Evolutionary conservation across 2,797 vertebrate genomes (phyloP).

Genomic region (Clarias pachynema): DNA sequence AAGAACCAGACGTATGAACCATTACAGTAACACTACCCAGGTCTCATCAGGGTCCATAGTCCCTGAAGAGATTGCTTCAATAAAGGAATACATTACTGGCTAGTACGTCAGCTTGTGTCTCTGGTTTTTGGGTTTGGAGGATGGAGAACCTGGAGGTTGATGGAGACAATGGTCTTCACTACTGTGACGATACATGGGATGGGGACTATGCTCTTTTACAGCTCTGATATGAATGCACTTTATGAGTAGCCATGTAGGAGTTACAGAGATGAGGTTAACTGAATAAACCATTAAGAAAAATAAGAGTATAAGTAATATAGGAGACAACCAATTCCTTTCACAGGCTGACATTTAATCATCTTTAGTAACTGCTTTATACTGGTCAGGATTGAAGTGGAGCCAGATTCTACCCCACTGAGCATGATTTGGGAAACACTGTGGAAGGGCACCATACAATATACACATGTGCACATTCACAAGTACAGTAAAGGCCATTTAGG

Average conservation of each 20-base stretch:
- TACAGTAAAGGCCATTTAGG: background rate
- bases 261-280: background rate
- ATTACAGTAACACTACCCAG: constrained; percentile 13
- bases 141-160: too few relatives aligned
- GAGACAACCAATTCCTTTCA: background rate
- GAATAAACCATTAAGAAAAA: background rate
- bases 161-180: too few relatives aligned
- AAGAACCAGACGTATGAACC: background rate
- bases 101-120: too few relatives aligned
- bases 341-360: background rate
- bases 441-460: background rate
- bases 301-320: background rate
- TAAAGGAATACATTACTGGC: background rate
- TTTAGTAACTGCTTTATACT: background rate
- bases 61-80: too few relatives aligned
- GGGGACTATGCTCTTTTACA: background rate
- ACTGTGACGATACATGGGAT: background rate
- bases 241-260: background rate
- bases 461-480: background rate
- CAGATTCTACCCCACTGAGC: background rate
- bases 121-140: too few relatives aligned
- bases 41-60: background rate
- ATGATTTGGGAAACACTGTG: background rate
- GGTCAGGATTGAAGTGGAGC: background rate
- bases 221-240: background rate